Conservation (phyloP, 2,797 vertebrate species). For the Paedocypris micromegethes region DNA sequence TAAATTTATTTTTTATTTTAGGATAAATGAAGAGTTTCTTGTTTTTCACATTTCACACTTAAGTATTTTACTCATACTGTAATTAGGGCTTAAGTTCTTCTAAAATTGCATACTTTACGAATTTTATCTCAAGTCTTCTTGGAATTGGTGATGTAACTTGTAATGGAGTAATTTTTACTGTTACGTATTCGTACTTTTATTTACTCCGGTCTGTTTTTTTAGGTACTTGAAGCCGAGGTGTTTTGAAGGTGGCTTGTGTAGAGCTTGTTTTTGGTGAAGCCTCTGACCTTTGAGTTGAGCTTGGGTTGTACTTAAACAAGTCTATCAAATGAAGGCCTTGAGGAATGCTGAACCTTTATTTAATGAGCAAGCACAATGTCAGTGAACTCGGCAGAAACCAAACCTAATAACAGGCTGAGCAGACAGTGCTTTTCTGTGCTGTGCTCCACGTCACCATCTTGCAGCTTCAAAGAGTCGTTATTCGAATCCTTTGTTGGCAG, state of each 20-base stretch:
- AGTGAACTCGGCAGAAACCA: conserved; percentile 8
- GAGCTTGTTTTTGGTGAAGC: conserved; percentile 3
- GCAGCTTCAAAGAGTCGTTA: conserved; percentile 8
- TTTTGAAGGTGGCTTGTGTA: not conserved
- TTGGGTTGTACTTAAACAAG: not conserved
- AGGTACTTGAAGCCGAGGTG: not conserved
- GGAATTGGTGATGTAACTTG: no score
- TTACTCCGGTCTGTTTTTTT: no score
- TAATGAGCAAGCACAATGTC: conserved; percentile 1
- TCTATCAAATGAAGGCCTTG: not conserved
- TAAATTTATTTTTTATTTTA: no score
- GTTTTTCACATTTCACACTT: no score
- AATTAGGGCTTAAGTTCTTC: no score
- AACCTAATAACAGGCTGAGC: conserved; percentile 5
- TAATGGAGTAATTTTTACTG: no score
- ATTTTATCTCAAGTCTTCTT: no score
- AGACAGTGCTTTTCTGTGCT: conserved; percentile 1
- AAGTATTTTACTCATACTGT: no score
- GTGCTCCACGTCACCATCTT: conserved; percentile 1
- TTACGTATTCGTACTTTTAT: no score
- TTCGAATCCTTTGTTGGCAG: not conserved
- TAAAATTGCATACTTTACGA: no score
- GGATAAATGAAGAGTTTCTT: no score
- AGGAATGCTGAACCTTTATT: conserved; percentile 9
- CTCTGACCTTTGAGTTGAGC: conserved; percentile 8